Base-by-base conservation (phyloP, 35 echinoderm and acorn worm genomes). In the Acanthaster planci region DNA sequence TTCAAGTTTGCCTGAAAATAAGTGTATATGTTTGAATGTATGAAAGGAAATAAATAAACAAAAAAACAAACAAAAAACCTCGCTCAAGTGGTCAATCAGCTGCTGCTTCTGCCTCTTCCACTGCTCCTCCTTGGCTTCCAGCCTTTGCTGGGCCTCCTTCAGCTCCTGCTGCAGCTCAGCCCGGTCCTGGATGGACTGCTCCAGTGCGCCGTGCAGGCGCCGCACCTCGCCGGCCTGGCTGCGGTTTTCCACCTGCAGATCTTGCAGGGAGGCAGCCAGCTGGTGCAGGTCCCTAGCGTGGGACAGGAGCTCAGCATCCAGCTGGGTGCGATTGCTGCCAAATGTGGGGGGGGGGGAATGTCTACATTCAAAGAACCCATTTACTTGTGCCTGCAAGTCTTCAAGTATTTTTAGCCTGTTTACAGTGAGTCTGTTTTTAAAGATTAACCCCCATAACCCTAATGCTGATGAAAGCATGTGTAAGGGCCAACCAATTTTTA, bases 161-260 rank as follows among this genome's bases (percentile, higher is more conserved):
- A 72, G 64, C 34, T 72, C 26, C 64, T 72, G 64, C 26, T 72
- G 64, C 30, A 72, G 29, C 5, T 72, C 64, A 29, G 64, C 64
- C 34, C 34, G 64, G 29, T 34, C 34, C 64, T 72, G 29, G 34
- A 31, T 26, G 0, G 64, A 72, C 29, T 26, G 26, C 64, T 72
- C 64, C 18, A 72, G 64, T 2, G 64, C 64, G 21, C 30, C 21
- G 64, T 72, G 64, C 0, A 72, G 64, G 34, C 15, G 64, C 4
- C 64, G 64, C 19, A 72, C 30, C 64, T 72, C 64, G 3, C 10
- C 19, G 26, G 64, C 18, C 34, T 72, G 64, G 64, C 2, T 26
- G 23, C 34, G 64, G 64, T 72, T 72, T 26, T 72, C 64, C 14
- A 14, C 23, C 26, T 72, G 64, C 34, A 72, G 64, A 26, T 72